Evolutionary conservation across 1,140 invertebrate genomes (phyloP).

Genomic region (Bursaphelenchus mucronatus): DNA sequence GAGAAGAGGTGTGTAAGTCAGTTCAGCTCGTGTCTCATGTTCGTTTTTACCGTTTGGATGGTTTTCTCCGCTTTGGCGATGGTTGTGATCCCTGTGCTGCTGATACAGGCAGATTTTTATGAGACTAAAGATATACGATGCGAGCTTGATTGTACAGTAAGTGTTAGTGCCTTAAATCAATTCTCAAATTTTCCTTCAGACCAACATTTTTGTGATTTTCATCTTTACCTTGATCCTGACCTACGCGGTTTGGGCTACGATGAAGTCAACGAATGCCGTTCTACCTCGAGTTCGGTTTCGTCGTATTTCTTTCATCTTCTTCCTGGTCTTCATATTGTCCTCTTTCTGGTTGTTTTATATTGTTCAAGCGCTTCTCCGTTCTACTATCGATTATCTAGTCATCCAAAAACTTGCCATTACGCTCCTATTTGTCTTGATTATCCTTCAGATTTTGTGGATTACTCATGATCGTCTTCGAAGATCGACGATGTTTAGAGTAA

Average conservation of each 20-base stretch:
- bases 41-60: neutral
- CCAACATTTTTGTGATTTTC: too few species aligned
- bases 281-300: constrained; percentile 38
- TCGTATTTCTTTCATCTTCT: constrained; percentile 33
- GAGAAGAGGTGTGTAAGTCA: neutral
- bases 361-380: constrained; percentile 26
- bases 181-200: too few species aligned
- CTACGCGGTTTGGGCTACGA: too few species aligned
- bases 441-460: constrained; percentile 43
- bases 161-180: neutral
- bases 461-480: constrained; percentile 39
- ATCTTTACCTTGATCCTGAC: too few species aligned
- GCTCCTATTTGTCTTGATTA: constrained; percentile 30
- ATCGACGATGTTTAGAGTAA: constrained; percentile 31
- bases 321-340: constrained; percentile 40
- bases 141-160: constrained; percentile 47
- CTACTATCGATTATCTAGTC: constrained; percentile 28
- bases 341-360: constrained; percentile 50
- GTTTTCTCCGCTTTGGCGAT: constrained; percentile 40
- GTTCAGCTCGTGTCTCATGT: neutral
- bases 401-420: constrained; percentile 40
- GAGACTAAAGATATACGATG: constrained; percentile 21
- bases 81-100: constrained; percentile 33
- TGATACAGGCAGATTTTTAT: too few species aligned
- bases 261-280: constrained; percentile 6